These are phyloP conservation scores for Molossus molossus DNA, from an alignment of 2,797 vertebrate species.

Conservation along the genomic window DNA sequence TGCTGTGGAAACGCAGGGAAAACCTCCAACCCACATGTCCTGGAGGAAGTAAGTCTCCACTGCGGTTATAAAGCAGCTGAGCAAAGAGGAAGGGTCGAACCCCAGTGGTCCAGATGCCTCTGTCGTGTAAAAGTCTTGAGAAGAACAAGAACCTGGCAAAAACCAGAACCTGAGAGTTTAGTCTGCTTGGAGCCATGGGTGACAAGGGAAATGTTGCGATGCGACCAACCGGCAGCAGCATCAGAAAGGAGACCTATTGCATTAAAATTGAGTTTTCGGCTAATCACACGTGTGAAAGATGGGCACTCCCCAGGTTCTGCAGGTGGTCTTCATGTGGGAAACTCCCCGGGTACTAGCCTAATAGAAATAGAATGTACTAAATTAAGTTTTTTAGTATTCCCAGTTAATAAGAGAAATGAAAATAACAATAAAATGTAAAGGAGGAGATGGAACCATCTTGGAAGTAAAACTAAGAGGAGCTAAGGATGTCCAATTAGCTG, in stretches of 20 bases:
- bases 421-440: constrained; percentile 9
- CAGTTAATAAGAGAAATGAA: background rate
- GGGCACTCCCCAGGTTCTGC: background rate
- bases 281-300: background rate
- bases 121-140: background rate
- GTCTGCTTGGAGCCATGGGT: background rate
- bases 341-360: background rate
- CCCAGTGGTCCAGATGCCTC: background rate
- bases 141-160: background rate
- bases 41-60: background rate
- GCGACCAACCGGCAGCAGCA: background rate
- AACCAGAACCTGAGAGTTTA: background rate
- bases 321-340: background rate
- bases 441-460: background rate
- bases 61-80: background rate
- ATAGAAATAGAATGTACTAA: constrained; percentile 11
- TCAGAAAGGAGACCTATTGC: background rate
- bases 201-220: background rate
- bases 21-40: background rate
- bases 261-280: background rate
- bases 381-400: background rate
- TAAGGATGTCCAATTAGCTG: background rate
- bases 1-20: background rate
- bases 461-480: background rate
- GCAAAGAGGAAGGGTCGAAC: background rate